Conservation (phyloP, 2,888 invertebrate genomes). For the Cloeon dipterum region DNA sequence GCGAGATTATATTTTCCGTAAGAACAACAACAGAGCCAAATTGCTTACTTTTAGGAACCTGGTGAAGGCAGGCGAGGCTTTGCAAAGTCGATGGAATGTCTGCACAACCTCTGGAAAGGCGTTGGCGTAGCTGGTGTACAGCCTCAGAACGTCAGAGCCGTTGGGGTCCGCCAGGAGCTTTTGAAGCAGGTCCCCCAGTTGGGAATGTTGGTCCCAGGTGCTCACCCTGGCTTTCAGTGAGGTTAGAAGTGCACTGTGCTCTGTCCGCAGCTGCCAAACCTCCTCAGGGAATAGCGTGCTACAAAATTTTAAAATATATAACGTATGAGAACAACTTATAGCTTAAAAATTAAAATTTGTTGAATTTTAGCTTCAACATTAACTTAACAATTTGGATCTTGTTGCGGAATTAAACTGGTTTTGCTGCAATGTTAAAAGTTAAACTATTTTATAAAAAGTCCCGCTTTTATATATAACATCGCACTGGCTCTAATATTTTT, state of each 20-base stretch:
- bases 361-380: too few relatives aligned
- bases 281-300: constrained; percentile 19
- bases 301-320: too few relatives aligned
- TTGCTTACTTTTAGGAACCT: constrained; percentile 17
- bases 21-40: too few relatives aligned
- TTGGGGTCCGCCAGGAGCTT: constrained; percentile 11
- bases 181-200: constrained; percentile 18
- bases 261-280: constrained; percentile 17
- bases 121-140: constrained; percentile 20
- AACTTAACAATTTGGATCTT: too few relatives aligned
- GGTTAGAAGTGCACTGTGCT: constrained; percentile 18
- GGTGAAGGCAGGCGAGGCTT: constrained; percentile 16
- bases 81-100: constrained; percentile 17
- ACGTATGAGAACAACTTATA: too few relatives aligned
- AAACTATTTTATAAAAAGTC: too few relatives aligned
- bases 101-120: constrained; percentile 20
- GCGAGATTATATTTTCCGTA: too few relatives aligned
- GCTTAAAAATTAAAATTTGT: too few relatives aligned
- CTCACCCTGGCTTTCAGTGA: constrained; percentile 17
- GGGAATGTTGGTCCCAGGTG: constrained; percentile 13
- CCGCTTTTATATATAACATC: too few relatives aligned
- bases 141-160: constrained; percentile 15
- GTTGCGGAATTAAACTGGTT: too few relatives aligned
- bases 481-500: too few relatives aligned
- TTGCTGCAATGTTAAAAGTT: too few relatives aligned